Evolutionary conservation across 2,113 vertebrate genomes (phyloP), one percentile per base, ranked within the genome.

Genomic region (Xenopus laevis): DNA sequence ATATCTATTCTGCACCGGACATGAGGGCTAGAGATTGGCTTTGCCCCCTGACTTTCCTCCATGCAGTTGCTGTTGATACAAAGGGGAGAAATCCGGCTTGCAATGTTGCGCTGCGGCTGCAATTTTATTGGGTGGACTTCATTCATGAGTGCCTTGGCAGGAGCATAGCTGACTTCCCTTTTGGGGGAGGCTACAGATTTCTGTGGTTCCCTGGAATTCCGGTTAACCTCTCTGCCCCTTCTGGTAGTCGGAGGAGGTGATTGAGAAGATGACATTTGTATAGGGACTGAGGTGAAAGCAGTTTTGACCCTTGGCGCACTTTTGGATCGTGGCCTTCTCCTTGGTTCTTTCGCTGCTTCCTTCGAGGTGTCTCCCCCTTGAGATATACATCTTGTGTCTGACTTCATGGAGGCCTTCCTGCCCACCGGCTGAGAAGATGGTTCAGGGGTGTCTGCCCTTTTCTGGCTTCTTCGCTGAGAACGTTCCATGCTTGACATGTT

Each of bases 91-190:
- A 96, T 94, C 82, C 92, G 89, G 77, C 91, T 92, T 17, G 90
- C 80, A 15, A 94, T 92, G 44, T 87, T 84, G 16, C 89, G 91
- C 81, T 97, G 94, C 0, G 95, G 95, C 84, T 98, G 95, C 67
- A 98, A 88, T 81, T 98, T 98, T 83, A 94, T 96, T 33, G 96
- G 96, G 65, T 98, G 96, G 27, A 98, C 93, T 76, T 98, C 96
- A 4, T 96, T 97, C 71, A 95, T 89, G 70, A 95, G 87, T 0
- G 86, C 87, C 69, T 91, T 90, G 80, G 87, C 89, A 0, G 93
- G 85, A 0, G 86, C 81, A 15, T 89, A 87, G 15, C 87, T 79
- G 2, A 80, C 55, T 33, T 96, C 95, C 9, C 88, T 81, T 47
- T 88, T 91, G 0, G 93, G 94, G 0, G 95, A 97, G 9, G 81